Base-by-base conservation (phyloP, 2,113 vertebrate species). In the Eonycteris spelaea region DNA sequence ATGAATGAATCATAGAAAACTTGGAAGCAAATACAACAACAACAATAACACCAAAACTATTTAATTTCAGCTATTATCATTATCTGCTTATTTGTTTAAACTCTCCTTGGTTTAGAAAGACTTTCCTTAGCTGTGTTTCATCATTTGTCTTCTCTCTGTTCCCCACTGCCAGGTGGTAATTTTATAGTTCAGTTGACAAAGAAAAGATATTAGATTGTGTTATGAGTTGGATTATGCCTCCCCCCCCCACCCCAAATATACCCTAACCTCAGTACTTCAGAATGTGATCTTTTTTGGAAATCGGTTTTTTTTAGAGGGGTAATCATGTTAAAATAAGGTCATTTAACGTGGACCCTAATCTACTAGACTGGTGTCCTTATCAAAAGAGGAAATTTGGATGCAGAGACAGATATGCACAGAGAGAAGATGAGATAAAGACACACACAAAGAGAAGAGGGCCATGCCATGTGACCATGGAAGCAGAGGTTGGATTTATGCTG, bases 261-360 rank as follows among this genome's bases (percentile, higher is more conserved):
- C 73, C 15, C 21, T 86, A n/a, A 26, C 24, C 45, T 48, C 3
- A n/a, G 40, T 3, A 80, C 12, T 28, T 75, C n/a, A 65, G 74
- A 96, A 86, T 21, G 38, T 55, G 74, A 70, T 26, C 43, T 57
- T 77, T 28, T 71, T 43, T 80, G 35, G 22, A 94, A 63, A 89
- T 14, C 38, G 48, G 14, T 11, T 48, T 14, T 40, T 71, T 68
- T 87, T 53, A n/a, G 11, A 80, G 68, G 91, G 51, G n/a, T 40
- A 19, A 74, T 70, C 59, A 33, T 77, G 40, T 51, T 67, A 68
- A 84, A 51, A 53, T 11, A 26, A 78, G 26, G 40, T n/a, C 63
- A 30, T 22, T 30, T 30, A 61, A 16, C 6, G 0, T 48, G 19
- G 40, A 4, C 33, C 51, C 30, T 48, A n/a, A 21, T 55, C 65